Evolutionary conservation across 2,888 invertebrate species (phyloP), one percentile per base, ranked within the genome.

Genomic region (Phaedon cochleariae): DNA sequence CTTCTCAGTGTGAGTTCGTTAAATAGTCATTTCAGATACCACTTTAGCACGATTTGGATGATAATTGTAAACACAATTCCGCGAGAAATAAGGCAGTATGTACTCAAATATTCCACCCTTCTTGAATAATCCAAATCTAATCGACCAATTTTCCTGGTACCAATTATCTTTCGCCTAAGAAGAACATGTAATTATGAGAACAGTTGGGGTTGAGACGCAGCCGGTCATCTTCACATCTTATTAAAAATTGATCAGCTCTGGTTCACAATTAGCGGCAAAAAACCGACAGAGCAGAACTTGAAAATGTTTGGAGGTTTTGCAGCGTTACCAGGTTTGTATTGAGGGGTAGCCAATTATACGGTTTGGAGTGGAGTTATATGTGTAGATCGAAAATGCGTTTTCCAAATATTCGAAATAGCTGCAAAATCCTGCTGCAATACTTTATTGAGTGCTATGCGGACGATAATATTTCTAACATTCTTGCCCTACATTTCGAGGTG

Each of bases 241-340:
- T 81, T 80, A 81, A 81, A 81, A 80, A 80, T 81, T 81, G 80
- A 81, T 81, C 80, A 80, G 76, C 57, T 59, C 75, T 68, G 76
- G 69, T 76, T 74, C 73, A 73, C 76, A 79, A 80, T 80, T 79
- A 80, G 77, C 73, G 73, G 73, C 63, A 72, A 71, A 70, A 69
- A 73, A 76, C 69, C 71, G 68, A 71, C 65, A 67, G 66, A 68
- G 59, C 54, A 17, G 37, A 48, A 65, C 59, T 60, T 51, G 26
- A 59, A 63, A 67, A 37, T 57, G 59, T 53, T 46, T 58, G 53
- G 46, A 22, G 51, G 31, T 64, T 64, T 46, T 54, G 48, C 54
- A n/a, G 18, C n/a, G 17, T 53, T 34, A 9, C 20, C 41, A 52
- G 26, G 26, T 3, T 5, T 7, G 26, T 17, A 54, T 34, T 15